A percentile compares a stretch with the other conserved stretches of the same genome.
phyloP scores from a whole-genome alignment of 2,113 vertebrate species.

The Amphilophus citrinellus region DNA sequence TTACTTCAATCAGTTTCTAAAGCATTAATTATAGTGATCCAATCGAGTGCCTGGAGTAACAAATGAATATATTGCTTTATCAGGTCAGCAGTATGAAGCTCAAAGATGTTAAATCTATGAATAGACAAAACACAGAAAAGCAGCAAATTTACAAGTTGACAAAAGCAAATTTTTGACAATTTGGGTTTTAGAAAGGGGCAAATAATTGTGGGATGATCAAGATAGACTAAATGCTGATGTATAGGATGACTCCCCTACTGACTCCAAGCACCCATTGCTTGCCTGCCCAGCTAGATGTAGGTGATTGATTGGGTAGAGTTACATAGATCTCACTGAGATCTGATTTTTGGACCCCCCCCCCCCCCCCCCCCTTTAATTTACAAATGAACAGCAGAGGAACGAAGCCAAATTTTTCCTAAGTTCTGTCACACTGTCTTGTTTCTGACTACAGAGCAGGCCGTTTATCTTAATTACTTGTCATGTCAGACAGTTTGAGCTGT shows the following conservation, averaged over 20 bases:
- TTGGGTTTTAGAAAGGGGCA: not conserved
- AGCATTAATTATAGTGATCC: not conserved
- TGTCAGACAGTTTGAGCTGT: not conserved
- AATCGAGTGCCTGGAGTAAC: not conserved
- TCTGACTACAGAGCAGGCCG: not conserved
- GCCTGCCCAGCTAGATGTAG: not conserved
- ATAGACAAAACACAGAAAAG: not conserved
- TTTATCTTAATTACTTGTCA: not conserved
- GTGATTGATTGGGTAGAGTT: constrained; percentile 7
- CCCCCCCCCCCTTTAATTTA: not conserved
- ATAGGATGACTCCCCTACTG: not conserved
- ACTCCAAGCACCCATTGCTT: not conserved
- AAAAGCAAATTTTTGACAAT: not conserved
- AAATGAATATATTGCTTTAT: constrained; percentile 3
- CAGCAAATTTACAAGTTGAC: not conserved
- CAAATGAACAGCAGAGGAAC: not conserved
- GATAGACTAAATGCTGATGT: not conserved
- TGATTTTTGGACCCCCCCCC: not conserved
- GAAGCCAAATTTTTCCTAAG: not conserved
- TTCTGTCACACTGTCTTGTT: not conserved
- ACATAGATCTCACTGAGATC: not conserved
- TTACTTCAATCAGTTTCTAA: not conserved
- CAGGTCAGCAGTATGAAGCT: not conserved
- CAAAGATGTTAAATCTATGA: not conserved
- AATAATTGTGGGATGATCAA: not conserved